Conservation (phyloP, 2,888 invertebrate genomes). For the Drosophila gaucha region DNA sequence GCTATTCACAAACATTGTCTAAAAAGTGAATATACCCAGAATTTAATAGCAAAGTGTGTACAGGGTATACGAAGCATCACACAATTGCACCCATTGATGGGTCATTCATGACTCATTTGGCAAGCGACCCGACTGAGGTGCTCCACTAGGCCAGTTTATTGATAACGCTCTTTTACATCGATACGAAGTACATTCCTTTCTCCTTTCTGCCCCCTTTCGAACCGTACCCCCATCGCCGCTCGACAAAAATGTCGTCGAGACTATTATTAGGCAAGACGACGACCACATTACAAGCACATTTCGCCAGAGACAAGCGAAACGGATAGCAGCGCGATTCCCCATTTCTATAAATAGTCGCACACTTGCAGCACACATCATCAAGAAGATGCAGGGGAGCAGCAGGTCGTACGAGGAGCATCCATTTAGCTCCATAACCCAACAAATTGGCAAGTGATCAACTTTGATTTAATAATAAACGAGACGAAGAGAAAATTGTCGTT, state of each 20-base stretch:
- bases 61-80: background rate
- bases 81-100: conserved; percentile 53
- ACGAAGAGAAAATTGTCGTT: background rate
- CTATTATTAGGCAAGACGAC: conserved; percentile 35
- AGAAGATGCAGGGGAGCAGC: conserved; percentile 30
- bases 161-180: conserved; percentile 32
- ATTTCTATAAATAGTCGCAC: conserved; percentile 27
- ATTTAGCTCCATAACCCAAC: conserved; percentile 25
- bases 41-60: background rate
- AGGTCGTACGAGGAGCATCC: conserved; percentile 3
- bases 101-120: conserved; percentile 40
- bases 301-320: conserved; percentile 4
- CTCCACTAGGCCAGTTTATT: conserved; percentile 18
- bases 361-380: conserved; percentile 12
- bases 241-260: conserved; percentile 32
- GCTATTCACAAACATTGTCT: background rate
- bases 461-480: conserved; percentile 38
- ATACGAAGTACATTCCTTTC: conserved; percentile 2
- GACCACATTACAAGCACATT: conserved; percentile 25
- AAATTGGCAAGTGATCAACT: conserved; percentile 36
- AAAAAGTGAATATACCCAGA: background rate
- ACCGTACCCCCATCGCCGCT: background rate
- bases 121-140: background rate
- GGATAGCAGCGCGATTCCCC: conserved; percentile 10
- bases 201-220: background rate